Conservation (phyloP, 2,797 vertebrate genomes). For the Girardinus metallicus region DNA sequence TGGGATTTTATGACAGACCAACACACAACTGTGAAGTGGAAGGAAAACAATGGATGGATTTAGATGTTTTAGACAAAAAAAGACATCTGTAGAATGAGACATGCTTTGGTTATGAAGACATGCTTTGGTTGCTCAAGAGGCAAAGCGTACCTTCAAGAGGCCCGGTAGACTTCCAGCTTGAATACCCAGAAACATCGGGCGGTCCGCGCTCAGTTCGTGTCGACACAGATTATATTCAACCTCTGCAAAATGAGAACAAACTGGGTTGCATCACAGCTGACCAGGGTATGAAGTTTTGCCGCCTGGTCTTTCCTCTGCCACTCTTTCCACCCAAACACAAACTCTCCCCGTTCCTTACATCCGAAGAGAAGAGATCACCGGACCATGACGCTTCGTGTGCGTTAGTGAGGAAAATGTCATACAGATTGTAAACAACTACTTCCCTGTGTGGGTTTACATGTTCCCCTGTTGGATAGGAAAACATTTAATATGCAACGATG, state of each 20-base stretch:
- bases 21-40: neutral
- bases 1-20: neutral
- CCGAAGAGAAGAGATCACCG: neutral
- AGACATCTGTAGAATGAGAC: neutral
- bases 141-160: neutral
- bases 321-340: neutral
- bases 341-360: neutral
- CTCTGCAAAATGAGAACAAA: neutral
- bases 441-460: constrained; percentile 37
- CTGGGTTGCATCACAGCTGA: constrained; percentile 15
- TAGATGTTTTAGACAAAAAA: neutral
- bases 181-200: constrained; percentile 7
- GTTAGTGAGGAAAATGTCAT: constrained; percentile 27
- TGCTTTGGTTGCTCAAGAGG: neutral
- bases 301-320: neutral
- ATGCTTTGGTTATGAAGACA: neutral
- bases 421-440: constrained; percentile 28
- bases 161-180: neutral
- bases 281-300: constrained; percentile 15
- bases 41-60: neutral
- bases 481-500: constrained; percentile 1
- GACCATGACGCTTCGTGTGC: constrained; percentile 16
- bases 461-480: constrained; percentile 30
- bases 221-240: neutral
- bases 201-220: neutral